Percentiles rank a stretch among this genome's conserved stretches.
phyloP scores from a whole-genome alignment of 2,113 vertebrate genomes.

The Centrocercus urophasianus region DNA sequence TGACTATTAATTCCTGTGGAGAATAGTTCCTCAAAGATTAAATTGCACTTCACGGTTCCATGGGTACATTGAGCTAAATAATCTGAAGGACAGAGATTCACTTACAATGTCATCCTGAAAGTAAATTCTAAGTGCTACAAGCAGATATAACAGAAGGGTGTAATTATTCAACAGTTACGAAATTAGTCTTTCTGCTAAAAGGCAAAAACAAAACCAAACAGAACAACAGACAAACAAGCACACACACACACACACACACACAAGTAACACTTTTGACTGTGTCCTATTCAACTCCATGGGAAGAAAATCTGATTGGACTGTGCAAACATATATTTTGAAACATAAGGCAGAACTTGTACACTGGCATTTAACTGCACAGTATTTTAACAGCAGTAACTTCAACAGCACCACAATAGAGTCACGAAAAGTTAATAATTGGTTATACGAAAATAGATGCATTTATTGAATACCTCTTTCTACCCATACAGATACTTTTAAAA shows the following conservation, averaged over 20 bases:
- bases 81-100: rapidly evolving
- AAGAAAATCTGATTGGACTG: not conserved
- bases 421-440: not conserved
- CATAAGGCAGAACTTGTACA: not conserved
- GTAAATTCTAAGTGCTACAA: not conserved
- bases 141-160: not conserved
- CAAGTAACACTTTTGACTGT: not conserved
- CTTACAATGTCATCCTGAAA: not conserved
- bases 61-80: not conserved
- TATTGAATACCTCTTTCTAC: not conserved
- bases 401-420: not conserved
- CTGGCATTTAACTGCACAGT: not conserved
- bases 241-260: not conserved
- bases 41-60: not conserved
- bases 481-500: not conserved
- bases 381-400: not conserved
- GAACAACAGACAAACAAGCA: not conserved
- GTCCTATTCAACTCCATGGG: not conserved
- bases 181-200: not conserved
- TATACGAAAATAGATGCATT: not conserved
- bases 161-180: not conserved
- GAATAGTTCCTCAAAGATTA: not conserved
- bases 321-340: not conserved
- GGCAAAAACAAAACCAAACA: not conserved
- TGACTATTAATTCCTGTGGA: too few species aligned